A percentile compares a stretch with the other conserved stretches of the same genome.
Conservation (phyloP, 64 coral and sea anemone species). For the Platygyra sinensis region DNA sequence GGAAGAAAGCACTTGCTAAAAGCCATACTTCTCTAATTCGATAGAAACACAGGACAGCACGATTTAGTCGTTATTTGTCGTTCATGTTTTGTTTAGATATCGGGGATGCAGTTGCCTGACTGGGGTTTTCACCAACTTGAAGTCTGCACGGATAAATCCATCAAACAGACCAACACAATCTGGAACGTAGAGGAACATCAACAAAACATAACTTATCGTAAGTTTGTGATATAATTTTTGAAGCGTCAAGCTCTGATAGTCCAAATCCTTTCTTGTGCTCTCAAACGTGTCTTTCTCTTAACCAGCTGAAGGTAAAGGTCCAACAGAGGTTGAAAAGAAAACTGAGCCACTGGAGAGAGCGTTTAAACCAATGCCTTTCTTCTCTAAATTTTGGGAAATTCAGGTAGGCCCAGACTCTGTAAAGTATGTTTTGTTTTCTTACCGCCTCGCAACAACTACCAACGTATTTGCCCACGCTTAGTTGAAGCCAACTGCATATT, state of each 20-base stretch:
- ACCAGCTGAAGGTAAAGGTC: conserved; percentile 80
- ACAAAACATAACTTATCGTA: conserved; percentile 97
- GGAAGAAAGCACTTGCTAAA: too few species aligned
- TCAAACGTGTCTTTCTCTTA: neutral
- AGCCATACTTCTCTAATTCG: too few species aligned
- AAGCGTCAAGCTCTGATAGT: too few species aligned
- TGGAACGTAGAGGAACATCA: conserved; percentile 99
- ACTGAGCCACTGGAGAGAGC: neutral
- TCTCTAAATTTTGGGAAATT: conserved; percentile 85
- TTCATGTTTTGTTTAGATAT: conserved; percentile 50
- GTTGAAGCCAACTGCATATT: too few species aligned
- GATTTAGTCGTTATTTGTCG: neutral
- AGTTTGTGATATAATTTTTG: conserved; percentile 22
- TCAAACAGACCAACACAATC: conserved; percentile 90
- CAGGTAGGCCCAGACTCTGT: conserved; percentile 49
- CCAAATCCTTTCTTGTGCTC: too few species aligned
- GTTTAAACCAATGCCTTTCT: conserved; percentile 81
- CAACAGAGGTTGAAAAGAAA: conserved; percentile 67
- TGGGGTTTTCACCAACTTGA: conserved; percentile 98
- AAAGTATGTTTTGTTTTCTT: neutral
- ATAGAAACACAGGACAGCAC: too few species aligned
- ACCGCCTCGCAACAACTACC: too few species aligned
- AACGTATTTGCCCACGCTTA: too few species aligned
- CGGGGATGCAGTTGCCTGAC: conserved; percentile 80
- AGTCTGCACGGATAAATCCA: conserved; percentile 83